Evolutionary conservation across 2,797 vertebrate species (phyloP), one percentile per base, ranked within the genome.

Genomic region (Clarias platycephalus): DNA sequence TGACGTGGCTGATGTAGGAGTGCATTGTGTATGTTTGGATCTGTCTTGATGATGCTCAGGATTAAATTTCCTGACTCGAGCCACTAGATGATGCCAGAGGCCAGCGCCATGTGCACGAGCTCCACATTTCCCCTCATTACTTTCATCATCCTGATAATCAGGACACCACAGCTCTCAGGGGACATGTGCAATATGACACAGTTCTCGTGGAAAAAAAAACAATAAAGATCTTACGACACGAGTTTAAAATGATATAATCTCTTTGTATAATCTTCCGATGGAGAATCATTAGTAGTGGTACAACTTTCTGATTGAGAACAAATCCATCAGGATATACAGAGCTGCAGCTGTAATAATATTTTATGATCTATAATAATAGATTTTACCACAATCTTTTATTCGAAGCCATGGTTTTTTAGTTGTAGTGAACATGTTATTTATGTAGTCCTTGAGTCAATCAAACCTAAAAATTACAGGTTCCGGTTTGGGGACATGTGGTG

Each of bases 71-170:
- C 20, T 15, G 16, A 63, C 8, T 31, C 3, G 0, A 74, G 28
- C 58, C 83, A 80, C 77, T 80, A 80, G 83, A 80, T 80, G 83
- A 9, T n/a, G 67, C 57, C 26, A 76, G 72, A 75, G 57, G 8
- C 16, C 72, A 57, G 26, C 9, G 16, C 5, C 70, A 8, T 72
- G 40, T 49, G 44, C 44, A 53, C n/a, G 7, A 74, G 44, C 26
- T 9, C 26, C 26, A 28, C 7, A 20, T 76, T 55, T 75, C 5
- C 49, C n/a, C 12, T 49, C 37, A 26, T 5, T 26, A 1, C n/a
- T 53, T 26, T 49, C n/a, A 37, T 37, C 37, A 37, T 37, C 37
- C n/a, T 75, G 16, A 26, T 13, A 55, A 4, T 4, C 26, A 75
- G 0, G n/a, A 55, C 74, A 76, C 0, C 7, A 75, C 44, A 75